Evolutionary conservation across 2,113 vertebrate genomes (phyloP).

Genomic region (Rostratula benghalensis): DNA sequence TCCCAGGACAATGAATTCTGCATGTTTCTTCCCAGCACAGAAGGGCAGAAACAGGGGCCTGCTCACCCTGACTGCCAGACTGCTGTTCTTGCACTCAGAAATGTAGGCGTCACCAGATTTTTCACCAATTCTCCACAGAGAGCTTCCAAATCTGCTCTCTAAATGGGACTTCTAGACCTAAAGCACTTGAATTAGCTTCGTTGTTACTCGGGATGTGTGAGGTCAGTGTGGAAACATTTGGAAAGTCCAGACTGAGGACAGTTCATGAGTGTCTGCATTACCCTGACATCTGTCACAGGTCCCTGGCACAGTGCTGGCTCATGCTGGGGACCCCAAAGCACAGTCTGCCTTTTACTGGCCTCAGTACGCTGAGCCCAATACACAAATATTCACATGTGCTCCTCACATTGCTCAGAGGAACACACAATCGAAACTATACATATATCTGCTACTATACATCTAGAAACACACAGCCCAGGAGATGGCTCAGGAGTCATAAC

Average conservation of each 20-base stretch:
- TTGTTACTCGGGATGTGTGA: conserved; percentile 68
- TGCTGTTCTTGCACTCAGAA: not conserved
- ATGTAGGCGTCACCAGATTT: conserved; percentile 74
- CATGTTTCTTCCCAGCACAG: not conserved
- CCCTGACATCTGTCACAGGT: not conserved
- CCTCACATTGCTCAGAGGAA: not conserved
- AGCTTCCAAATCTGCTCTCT: conserved; percentile 78
- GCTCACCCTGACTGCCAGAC: not conserved
- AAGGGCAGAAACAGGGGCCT: not conserved
- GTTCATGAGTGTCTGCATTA: not conserved
- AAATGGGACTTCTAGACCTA: conserved; percentile 79
- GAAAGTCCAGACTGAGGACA: conserved; percentile 76
- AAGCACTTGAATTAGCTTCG: conserved; percentile 79
- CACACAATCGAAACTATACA: not conserved
- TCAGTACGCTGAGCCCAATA: not conserved
- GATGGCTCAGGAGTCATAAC: not conserved
- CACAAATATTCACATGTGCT: rapidly evolving
- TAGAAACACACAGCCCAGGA: not conserved
- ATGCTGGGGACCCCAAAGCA: not conserved
- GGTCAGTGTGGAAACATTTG: conserved; percentile 78
- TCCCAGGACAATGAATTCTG: not conserved
- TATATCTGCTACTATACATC: not conserved
- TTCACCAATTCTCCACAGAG: conserved; percentile 78
- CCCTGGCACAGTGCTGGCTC: not conserved
- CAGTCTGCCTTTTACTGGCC: not conserved